Evolutionary conservation across 2,888 invertebrate genomes (phyloP), one percentile per base, ranked within the genome.

Genomic region (Oithona nana): DNA sequence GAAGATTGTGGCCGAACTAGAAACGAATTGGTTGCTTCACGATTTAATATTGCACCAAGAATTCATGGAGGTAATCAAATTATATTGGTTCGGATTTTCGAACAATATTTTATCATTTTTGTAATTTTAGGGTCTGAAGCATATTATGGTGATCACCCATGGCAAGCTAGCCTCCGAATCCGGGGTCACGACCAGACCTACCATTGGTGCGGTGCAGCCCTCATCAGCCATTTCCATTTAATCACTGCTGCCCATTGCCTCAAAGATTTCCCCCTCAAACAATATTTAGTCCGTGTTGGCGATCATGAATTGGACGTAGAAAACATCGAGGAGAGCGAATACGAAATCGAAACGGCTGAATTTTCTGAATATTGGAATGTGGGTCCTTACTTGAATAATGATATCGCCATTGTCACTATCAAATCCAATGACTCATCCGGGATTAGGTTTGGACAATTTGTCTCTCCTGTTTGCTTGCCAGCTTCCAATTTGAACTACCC

Each of bases 201-300:
- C 1, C 84, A 85, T 71, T 83, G 83, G 80, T 86, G 85, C 68
- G 85, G 85, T 0, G 85, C 83, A 0, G 80, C 83, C 0, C 75
- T 86, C 11, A 75, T 86, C 57, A 79, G 80, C 1, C 76, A 78
- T 55, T 74, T 77, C 57, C 80, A 82, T 71, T 75, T 84, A 3
- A 71, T 85, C 1, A 84, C 84, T 0, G 84, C 85, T 0, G 84
- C 83, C 0, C 84, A 85, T 70, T 86, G 85, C 67, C 73, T 85
- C 48, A 75, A 78, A 56, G 82, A 82, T 16, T 57, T 57, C n/a
- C 57, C 57, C 2, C 4, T 30, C 6, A 22, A 2, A 1, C 16
- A 29, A 8, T 57, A 57, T 20, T 20, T 57, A 8, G 57, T 57
- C 22, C n/a, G 57, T 1, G 20, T 50, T 49, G 60, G 51, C 20